Evolutionary conservation across 2,113 vertebrate genomes (phyloP).

Genomic region (Hypocryptadius cinnamomeus): DNA sequence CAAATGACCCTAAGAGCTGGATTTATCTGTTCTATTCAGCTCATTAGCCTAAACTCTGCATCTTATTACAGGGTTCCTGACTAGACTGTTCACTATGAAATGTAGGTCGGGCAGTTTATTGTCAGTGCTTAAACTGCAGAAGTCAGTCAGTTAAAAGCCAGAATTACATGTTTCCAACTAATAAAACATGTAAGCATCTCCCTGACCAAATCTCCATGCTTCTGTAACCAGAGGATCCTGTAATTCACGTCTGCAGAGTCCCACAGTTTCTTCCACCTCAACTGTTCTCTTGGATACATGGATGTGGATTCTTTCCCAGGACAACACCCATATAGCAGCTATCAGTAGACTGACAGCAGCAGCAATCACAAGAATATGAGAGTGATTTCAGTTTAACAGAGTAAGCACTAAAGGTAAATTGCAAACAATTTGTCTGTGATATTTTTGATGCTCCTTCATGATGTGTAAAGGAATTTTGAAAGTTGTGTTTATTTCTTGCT

Average conservation of each 20-base stretch:
- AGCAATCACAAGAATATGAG: background rate
- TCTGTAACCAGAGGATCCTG: background rate
- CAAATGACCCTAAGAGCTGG: slow-evolving; percentile 45
- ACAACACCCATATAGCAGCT: background rate
- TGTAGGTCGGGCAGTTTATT: background rate
- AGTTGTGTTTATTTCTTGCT: background rate
- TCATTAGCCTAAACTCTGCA: slow-evolving; percentile 62
- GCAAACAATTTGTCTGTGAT: background rate
- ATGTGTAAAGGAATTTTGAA: background rate
- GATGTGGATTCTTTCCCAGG: background rate
- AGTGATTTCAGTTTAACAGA: background rate
- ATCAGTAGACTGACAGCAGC: background rate
- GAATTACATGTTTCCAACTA: background rate
- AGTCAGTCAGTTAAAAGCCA: background rate
- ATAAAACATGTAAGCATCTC: background rate
- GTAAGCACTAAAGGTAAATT: background rate
- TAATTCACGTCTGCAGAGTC: background rate
- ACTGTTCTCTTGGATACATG: background rate
- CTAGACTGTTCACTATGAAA: slow-evolving; percentile 11
- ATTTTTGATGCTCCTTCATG: background rate
- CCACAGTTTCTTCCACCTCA: background rate
- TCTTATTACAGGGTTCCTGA: slow-evolving; percentile 48
- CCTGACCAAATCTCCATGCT: background rate
- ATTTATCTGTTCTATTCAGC: slow-evolving; percentile 47
- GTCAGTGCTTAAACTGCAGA: background rate